A percentile compares a stretch with the other conserved stretches of the same genome.
Evolutionary conservation across 2,797 vertebrate genomes (phyloP).

Genomic region (Tenualosa ilisha): DNA sequence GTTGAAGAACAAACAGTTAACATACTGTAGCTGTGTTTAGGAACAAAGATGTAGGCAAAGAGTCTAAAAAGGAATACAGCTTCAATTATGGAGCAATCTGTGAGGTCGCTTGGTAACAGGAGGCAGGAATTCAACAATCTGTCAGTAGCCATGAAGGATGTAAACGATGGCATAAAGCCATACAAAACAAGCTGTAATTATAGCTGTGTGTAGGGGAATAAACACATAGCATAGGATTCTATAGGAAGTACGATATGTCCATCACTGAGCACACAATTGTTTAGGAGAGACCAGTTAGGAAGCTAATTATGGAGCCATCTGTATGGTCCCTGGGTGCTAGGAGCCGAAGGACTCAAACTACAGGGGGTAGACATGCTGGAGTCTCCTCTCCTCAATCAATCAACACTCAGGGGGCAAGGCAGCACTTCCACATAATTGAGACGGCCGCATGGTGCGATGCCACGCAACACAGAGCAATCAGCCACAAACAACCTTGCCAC

Average conservation of each 20-base stretch:
- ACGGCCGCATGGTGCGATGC: neutral
- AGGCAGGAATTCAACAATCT: no score
- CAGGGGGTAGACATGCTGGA: neutral
- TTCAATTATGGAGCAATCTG: no score
- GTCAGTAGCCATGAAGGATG: no score
- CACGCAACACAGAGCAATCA: neutral
- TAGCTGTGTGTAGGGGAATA: no score
- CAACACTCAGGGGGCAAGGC: neutral
- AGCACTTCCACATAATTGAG: conserved; percentile 13
- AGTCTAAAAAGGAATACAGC: no score
- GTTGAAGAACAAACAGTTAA: no score
- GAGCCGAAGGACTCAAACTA: neutral
- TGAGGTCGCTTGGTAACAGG: no score
- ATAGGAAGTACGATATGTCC: neutral
- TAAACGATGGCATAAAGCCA: no score
- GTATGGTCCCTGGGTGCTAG: neutral
- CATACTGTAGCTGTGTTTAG: no score
- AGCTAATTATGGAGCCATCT: neutral
- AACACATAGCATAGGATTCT: neutral
- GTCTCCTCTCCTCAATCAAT: conserved; percentile 14
- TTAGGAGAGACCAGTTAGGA: neutral
- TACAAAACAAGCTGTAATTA: no score
- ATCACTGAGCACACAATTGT: neutral
- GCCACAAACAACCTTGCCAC: conserved; percentile 9
- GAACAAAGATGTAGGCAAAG: no score